Percentiles rank a stretch among this genome's conserved stretches.
Conservation (phyloP, 2,797 vertebrate species). For the Sebastiscus tertius region DNA sequence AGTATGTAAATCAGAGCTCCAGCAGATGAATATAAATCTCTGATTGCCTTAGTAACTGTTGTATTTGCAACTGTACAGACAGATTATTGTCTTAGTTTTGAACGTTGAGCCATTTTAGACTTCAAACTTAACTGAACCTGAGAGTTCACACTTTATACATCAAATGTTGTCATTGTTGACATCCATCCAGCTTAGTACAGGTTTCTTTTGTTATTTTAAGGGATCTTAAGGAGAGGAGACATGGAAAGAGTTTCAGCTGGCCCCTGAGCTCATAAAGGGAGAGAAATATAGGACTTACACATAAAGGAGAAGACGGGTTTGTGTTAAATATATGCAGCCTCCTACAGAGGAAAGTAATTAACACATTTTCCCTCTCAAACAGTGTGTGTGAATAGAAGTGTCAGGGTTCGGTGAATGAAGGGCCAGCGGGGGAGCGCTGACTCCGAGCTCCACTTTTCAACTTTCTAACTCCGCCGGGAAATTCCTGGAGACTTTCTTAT, state of each 20-base stretch:
- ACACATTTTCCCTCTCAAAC: constrained; percentile 32
- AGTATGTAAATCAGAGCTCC: neutral
- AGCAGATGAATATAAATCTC: neutral
- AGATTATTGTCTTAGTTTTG: neutral
- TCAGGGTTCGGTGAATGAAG: constrained; percentile 12
- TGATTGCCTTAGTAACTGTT: neutral
- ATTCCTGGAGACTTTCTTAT: constrained; percentile 43
- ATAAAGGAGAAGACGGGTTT: neutral
- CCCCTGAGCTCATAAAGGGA: neutral
- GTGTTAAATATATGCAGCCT: constrained; percentile 16
- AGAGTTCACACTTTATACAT: neutral
- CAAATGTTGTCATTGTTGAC: neutral
- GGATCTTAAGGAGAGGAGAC: neutral
- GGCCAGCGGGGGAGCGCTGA: constrained; percentile 5
- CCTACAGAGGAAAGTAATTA: constrained; percentile 54
- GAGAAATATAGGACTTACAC: neutral
- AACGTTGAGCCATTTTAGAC: neutral
- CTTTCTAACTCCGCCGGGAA: constrained; percentile 42
- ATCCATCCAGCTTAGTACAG: neutral
- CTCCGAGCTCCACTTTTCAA: constrained; percentile 32
- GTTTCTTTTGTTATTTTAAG: neutral
- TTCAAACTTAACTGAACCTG: neutral
- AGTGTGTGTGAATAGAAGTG: constrained; percentile 3
- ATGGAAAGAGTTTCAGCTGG: neutral
- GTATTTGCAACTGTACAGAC: no score